These are phyloP conservation scores for Leuciscus waleckii DNA, from an alignment of 2,797 vertebrate species.

Conservation along the genomic window DNA sequence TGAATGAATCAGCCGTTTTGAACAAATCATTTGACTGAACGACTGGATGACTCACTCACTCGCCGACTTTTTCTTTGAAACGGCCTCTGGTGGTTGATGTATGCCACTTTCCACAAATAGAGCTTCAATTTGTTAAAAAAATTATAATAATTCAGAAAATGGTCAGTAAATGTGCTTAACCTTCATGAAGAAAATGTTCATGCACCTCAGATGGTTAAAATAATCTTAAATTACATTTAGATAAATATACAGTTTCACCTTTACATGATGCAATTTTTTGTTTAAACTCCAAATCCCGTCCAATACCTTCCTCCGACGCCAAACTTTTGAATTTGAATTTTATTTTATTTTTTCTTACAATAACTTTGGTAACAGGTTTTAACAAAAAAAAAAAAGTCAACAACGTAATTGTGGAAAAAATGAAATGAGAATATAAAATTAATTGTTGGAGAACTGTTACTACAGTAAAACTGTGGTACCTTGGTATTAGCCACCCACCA, in stretches of 20 bases:
- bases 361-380: neutral
- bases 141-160: neutral
- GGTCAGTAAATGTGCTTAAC: neutral
- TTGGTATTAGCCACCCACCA: neutral
- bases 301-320: too few species aligned
- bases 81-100: too few species aligned
- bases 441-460: neutral
- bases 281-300: neutral
- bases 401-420: neutral
- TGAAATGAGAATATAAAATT: neutral
- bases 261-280: neutral
- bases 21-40: too few species aligned
- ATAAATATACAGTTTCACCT: neutral
- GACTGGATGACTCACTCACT: too few species aligned
- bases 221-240: neutral
- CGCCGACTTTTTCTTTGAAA: too few species aligned
- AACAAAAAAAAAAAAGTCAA: neutral
- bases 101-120: too few species aligned
- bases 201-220: neutral
- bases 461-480: neutral
- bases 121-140: too few species aligned
- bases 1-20: too few species aligned
- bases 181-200: neutral
- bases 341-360: neutral
- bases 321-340: neutral